phyloP scores from a whole-genome alignment of 2,797 vertebrate genomes.

The Pipistrellus nathusii region DNA sequence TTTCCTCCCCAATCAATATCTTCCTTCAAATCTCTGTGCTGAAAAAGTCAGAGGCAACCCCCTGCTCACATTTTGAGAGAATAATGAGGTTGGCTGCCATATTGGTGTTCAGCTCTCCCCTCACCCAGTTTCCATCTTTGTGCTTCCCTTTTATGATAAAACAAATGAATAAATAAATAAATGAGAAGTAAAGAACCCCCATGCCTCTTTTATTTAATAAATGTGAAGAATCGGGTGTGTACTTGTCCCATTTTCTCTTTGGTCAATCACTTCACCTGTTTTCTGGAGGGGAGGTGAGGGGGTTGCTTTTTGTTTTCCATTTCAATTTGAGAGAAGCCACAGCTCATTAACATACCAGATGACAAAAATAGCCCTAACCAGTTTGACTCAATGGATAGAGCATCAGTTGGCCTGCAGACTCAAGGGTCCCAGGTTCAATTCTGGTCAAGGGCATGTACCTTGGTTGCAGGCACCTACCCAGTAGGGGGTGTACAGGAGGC shows the following conservation, averaged over 20 bases:
- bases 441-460: too few species aligned
- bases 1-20: background rate
- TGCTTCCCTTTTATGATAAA: background rate
- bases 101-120: background rate
- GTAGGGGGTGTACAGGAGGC: too few species aligned
- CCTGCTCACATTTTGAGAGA: background rate
- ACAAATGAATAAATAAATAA: background rate
- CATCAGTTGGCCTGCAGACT: too few species aligned
- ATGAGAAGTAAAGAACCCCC: background rate
- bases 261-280: background rate
- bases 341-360: conserved; percentile 85
- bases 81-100: background rate
- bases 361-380: conserved; percentile 54
- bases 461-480: too few species aligned
- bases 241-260: background rate
- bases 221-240: background rate
- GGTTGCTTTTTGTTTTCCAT: background rate
- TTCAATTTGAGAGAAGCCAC: conserved; percentile 62
- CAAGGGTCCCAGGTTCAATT: too few species aligned
- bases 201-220: background rate
- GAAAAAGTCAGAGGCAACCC: background rate
- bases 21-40: background rate
- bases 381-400: too few species aligned
- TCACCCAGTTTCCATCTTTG: background rate
- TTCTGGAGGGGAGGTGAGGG: rapidly evolving